Base-by-base conservation (phyloP, 2,797 vertebrate species). In the Rhinogobio ventralis region DNA sequence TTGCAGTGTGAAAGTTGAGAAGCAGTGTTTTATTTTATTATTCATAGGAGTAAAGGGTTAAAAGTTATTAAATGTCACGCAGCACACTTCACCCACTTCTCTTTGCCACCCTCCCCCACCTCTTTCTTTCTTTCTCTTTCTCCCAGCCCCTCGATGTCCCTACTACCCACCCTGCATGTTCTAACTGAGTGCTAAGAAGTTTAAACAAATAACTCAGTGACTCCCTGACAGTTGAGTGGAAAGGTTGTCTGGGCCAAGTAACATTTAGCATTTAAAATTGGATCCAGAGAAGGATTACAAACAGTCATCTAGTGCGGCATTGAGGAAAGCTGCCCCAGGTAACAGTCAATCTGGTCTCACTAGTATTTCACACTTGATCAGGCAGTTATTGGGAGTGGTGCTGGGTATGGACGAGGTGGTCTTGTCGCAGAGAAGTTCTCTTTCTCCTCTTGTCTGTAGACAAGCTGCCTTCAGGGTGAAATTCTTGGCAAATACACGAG, bases 201-300 rank as follows among this genome's bases (percentile, higher is more conserved):
- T 86, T 88, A 89, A 84, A 71, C 76, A 88, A 85, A 88, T 87
- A 88, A n/a, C 60, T 79, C 76, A 85, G 20, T 79, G 57, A 84
- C 76, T 80, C 42, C 17, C 77, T 83, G 66, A 86, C 76, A 82
- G 60, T 86, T 46, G 72, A 75, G 42, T 2, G 68, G 72, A 68
- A 81, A 14, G 33, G 23, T 85, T 81, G 45, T 57, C 45, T 23
- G 25, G 5, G 57, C 28, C 62, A 55, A 72, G 46, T 39, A 33
- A 42, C 57, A 46, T 68, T 36, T 71, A 28, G 82, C 49, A 66
- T 84, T 53, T 62, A 36, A 42, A 67, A 19, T 79, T 66, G 19
- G 68, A 62, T 45, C 39, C 51, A 60, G 9, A 62, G 15, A 72
- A 60, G 73, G 19, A 77, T 77, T 83, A 83, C 25, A 67, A 77